Evolutionary conservation across 2,888 invertebrate species (phyloP).

Genomic region (Ryuthela nishihirai): DNA sequence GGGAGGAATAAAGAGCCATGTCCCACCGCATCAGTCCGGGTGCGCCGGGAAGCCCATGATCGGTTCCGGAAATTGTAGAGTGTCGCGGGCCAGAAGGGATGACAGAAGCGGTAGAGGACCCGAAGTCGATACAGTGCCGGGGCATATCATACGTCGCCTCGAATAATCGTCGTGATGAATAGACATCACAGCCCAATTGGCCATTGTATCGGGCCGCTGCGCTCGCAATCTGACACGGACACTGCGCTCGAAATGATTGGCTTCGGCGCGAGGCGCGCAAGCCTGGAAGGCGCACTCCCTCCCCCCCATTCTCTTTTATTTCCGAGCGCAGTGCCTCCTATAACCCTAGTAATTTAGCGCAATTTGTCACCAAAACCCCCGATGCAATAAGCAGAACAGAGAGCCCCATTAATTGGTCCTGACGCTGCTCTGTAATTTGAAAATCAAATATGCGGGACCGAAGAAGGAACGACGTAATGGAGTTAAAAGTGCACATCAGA

Average conservation of each 20-base stretch:
- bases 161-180: constrained; percentile 40
- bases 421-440: constrained; percentile 38
- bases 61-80: constrained; percentile 30
- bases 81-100: constrained; percentile 8
- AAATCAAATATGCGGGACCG: constrained; percentile 40
- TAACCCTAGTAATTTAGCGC: constrained; percentile 40
- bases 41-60: no score
- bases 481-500: constrained; percentile 35
- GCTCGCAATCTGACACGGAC: constrained; percentile 40
- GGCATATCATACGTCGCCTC: constrained; percentile 16
- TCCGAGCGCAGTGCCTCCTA: constrained; percentile 16
- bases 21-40: constrained; percentile 13
- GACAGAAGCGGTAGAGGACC: constrained; percentile 19
- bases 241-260: constrained; percentile 37
- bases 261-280: not conserved
- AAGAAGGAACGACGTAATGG: constrained; percentile 35
- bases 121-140: constrained; percentile 1
- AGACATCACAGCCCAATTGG: constrained; percentile 37
- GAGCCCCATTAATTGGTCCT: constrained; percentile 36
- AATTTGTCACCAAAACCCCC: constrained; percentile 40
- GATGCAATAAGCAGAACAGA: constrained; percentile 31
- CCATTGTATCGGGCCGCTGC: constrained; percentile 32
- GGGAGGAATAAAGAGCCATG: constrained; percentile 2
- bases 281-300: constrained; percentile 12
- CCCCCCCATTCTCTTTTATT: constrained; percentile 13